Base-by-base conservation (phyloP, 64 coral and sea anemone species). In the Anthopleura sola region DNA sequence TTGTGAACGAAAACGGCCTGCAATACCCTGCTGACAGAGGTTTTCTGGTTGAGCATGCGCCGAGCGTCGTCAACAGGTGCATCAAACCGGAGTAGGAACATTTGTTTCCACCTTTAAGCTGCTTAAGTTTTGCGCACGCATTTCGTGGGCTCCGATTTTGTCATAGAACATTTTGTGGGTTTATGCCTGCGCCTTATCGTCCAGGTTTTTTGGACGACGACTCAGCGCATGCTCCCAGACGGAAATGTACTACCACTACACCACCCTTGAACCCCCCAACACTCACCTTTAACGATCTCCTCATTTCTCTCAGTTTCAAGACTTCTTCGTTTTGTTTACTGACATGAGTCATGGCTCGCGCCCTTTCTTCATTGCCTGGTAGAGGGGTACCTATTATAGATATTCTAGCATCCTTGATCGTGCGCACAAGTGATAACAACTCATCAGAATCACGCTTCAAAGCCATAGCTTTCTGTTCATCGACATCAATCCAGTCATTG, bases 281-380 rank as follows among this genome's bases (percentile, higher is more conserved):
- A 82, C 89, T 29, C 13, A 86, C 89, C 84, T 86, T 91, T 1
- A 91, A 75, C 21, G 84, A 53, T 78, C 89, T 85, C 18, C 86
- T 85, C 56, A 91, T 37, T 11, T 60, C 60, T 9, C 19, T 81
- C 23, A 91, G 76, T 20, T 48, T 86, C 9, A 91, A n/a, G 8
- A 77, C 18, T 34, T 87, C 75, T 1, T 24, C n/a, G 16, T 68
- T 57, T 47, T 46, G 12, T 4, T 71, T 85, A 18, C 68, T 80
- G 17, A 60, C 83, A 68, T 18, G 32, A 29, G 84, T 86, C 54
- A 86, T 47, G 13, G 84, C 75, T 36, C 44, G 83, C 15, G 77
- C 15, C 32, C 83, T 86, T 28, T 86, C 74, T 17, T 75, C 26
- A 55, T 48, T 44, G 17, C 78, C 89, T 75, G 71, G 44, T 39